Percentiles rank a stretch among this genome's conserved stretches.
Evolutionary conservation across 2,888 invertebrate species (phyloP).

Genomic region (Tinea trinotella): DNA sequence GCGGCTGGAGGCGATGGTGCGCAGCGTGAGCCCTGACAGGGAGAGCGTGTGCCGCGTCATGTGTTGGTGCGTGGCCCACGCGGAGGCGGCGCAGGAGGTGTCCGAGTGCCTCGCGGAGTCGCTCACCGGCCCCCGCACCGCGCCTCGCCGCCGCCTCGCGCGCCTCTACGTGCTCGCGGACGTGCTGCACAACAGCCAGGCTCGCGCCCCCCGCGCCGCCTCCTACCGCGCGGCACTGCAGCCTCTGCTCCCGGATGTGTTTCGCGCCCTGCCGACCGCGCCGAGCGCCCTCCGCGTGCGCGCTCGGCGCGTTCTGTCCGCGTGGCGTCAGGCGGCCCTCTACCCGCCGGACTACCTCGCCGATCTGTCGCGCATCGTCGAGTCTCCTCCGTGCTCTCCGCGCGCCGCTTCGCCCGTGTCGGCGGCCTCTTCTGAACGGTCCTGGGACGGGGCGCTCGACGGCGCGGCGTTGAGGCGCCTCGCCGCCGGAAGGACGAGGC

Average conservation of each 20-base stretch:
- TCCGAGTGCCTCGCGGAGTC: conserved; percentile 93
- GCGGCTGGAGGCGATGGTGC: conserved; percentile 91
- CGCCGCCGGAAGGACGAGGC: conserved; percentile 32
- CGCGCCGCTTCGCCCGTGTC: conserved; percentile 34
- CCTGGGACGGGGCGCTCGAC: conserved; percentile 84
- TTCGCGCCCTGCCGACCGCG: conserved; percentile 81
- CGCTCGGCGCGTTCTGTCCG: conserved; percentile 90
- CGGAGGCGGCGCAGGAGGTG: conserved; percentile 97
- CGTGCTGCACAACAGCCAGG: conserved; percentile 96
- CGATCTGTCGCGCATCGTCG: background rate
- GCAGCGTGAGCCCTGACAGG: conserved; percentile 86
- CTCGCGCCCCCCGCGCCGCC: conserved; percentile 96
- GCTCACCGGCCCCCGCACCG: conserved; percentile 81
- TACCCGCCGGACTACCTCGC: conserved; percentile 93
- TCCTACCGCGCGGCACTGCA: conserved; percentile 94
- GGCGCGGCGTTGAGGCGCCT: conserved; percentile 85
- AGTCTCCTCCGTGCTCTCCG: background rate
- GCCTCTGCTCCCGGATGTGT: conserved; percentile 81
- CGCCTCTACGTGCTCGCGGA: conserved; percentile 96
- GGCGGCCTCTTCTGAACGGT: conserved; percentile 71
- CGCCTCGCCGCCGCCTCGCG: conserved; percentile 90
- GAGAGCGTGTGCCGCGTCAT: conserved; percentile 92
- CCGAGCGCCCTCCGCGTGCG: conserved; percentile 80
- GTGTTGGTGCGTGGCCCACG: conserved; percentile 99
- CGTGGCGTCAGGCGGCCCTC: conserved; percentile 98